Conservation (phyloP, 2,113 vertebrate genomes). For the Osmerus eperlanus region DNA sequence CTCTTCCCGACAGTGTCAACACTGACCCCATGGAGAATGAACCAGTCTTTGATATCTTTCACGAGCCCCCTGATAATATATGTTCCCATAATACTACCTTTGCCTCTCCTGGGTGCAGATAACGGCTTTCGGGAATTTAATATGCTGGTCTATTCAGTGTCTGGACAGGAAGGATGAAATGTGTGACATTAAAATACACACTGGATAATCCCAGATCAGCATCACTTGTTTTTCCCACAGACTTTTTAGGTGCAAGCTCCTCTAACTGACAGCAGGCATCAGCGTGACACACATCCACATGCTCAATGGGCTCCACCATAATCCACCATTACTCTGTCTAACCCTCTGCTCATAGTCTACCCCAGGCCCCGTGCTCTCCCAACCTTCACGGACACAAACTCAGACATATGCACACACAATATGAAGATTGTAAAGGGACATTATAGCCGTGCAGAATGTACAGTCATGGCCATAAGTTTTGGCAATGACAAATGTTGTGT, state of each 20-base stretch:
- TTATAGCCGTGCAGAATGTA: not conserved
- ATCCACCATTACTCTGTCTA: no score
- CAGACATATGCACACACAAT: not conserved
- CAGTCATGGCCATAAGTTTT: no score
- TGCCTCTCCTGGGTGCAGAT: slow-evolving; percentile 10
- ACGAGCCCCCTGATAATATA: slow-evolving; percentile 2
- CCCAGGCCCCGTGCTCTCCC: not conserved
- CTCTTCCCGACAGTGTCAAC: not conserved
- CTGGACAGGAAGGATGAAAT: slow-evolving; percentile 46
- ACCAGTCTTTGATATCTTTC: slow-evolving; percentile 10
- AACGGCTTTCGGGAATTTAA: not conserved
- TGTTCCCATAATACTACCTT: not conserved
- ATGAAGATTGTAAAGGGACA: not conserved
- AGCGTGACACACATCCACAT: not conserved
- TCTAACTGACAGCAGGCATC: slow-evolving; percentile 27
- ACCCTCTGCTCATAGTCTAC: not conserved
- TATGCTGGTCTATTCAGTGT: slow-evolving; percentile 22
- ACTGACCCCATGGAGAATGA: slow-evolving; percentile 12
- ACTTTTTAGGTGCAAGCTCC: slow-evolving; percentile 17
- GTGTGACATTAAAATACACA: slow-evolving; percentile 50
- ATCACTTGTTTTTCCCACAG: slow-evolving; percentile 4
- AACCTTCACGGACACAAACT: not conserved
- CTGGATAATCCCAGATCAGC: slow-evolving; percentile 56
- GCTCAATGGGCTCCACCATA: not conserved
- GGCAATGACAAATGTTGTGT: no score